Evolutionary conservation across 2,797 vertebrate species (phyloP), one percentile per base, ranked within the genome.

Genomic region (Coregonus sp.): DNA sequence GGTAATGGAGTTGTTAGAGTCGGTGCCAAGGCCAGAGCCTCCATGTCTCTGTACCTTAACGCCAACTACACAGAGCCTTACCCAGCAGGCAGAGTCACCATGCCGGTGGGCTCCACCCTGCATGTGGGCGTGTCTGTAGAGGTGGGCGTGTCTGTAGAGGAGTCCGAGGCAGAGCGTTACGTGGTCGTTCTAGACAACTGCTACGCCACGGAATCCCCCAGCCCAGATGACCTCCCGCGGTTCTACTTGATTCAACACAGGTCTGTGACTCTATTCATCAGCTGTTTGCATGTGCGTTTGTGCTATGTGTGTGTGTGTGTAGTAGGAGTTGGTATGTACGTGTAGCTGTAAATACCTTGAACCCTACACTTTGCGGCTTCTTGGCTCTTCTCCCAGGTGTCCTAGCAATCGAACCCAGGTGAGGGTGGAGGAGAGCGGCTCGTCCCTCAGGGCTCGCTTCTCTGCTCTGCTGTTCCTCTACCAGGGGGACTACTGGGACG

Each of bases 201-300:
- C 77, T 93, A 90, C 54, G 89, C 89, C 40, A 94, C 91, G 0
- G 87, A 89, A 20, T 84, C 84, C 0, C 0, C 59, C 0, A 74
- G 86, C 65, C 47, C 47, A 5, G 31, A 50, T 0, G 85, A 91
- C 71, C 79, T 86, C 0, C 35, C 76, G 68, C 86, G 81, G 51
- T 90, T 92, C 79, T 86, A 80, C 76, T 87, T 93, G 54, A 92
- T 93, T 78, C 76, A 65, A 70, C 82, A 91, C 77, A 83, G 90
- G 90, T 92, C 82, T 18, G 6, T 67, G 12, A 67, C 14, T 14
- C 9, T 15, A 35, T 4, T 68, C 33, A 33, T 3, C 16, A 4
- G 33, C 33, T 71, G n/a, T 51, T 37, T 70, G 37, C 25, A 9
- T 70, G 61, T 20, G 11, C 15, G 2, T 50, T 9, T 35, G 33